Evolutionary conservation across 2,888 invertebrate genomes (phyloP).

Genomic region (Eupithecia inturbata): DNA sequence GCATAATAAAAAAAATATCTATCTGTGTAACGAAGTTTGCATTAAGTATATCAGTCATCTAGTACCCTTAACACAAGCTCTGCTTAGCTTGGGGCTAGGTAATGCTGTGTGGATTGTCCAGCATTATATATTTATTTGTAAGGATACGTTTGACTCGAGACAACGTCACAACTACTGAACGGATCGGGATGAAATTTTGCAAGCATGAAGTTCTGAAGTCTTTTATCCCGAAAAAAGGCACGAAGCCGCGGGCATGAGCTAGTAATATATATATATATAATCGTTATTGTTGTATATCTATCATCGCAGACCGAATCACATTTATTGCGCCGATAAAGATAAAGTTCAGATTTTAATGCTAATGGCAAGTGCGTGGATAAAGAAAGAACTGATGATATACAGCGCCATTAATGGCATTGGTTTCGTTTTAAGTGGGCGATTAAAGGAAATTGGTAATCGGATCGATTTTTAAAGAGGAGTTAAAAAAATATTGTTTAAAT

Average conservation of each 20-base stretch:
- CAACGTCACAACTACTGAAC: not conserved
- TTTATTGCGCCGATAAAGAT: slow-evolving; percentile 59
- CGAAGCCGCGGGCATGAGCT: not conserved
- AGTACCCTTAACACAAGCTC: no score
- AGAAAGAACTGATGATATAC: slow-evolving; percentile 49
- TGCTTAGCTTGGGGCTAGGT: no score
- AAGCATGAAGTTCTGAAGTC: not conserved
- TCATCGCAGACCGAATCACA: slow-evolving; percentile 47
- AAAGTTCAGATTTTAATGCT: slow-evolving; percentile 61
- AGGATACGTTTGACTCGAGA: not conserved
- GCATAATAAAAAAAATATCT: no score
- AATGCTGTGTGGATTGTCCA: no score
- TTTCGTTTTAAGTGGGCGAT: slow-evolving; percentile 36
- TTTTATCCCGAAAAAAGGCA: not conserved
- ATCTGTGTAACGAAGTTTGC: no score
- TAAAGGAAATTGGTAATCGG: slow-evolving; percentile 5
- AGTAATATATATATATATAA: not conserved
- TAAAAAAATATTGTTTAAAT: not conserved
- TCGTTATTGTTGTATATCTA: slow-evolving; percentile 52
- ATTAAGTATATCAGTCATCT: no score
- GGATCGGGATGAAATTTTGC: not conserved
- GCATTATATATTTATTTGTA: no score
- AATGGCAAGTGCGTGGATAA: slow-evolving; percentile 51
- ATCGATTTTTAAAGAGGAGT: not conserved
- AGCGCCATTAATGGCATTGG: slow-evolving; percentile 28